A percentile compares a stretch with the other conserved stretches of the same genome.
These are phyloP conservation scores for Crepidodera aurea DNA, from an alignment of 2,888 invertebrate genomes.

Conservation along the genomic window DNA sequence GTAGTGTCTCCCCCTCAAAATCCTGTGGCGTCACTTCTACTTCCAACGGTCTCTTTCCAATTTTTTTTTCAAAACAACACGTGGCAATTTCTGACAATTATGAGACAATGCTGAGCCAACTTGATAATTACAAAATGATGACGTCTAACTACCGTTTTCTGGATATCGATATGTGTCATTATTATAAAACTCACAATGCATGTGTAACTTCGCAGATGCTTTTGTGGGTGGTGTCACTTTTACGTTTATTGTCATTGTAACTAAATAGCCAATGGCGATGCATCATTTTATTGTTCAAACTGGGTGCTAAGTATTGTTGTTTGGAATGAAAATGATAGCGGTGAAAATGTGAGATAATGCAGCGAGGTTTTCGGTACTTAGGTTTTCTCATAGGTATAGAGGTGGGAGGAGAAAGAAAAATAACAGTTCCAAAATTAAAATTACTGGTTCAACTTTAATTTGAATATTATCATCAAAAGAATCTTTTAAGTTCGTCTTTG, in stretches of 20 bases:
- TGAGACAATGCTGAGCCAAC: not conserved
- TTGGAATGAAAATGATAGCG: not conserved
- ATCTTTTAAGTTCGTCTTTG: too few relatives aligned
- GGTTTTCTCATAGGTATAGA: not conserved
- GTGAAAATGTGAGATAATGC: not conserved
- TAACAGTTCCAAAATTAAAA: too few relatives aligned
- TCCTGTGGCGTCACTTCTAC: too few relatives aligned
- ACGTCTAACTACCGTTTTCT: not conserved
- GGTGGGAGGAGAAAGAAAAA: not conserved
- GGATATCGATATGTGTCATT: not conserved
- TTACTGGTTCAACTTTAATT: too few relatives aligned
- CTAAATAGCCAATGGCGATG: constrained; percentile 3
- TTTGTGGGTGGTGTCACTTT: not conserved
- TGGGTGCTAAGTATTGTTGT: constrained; percentile 11
- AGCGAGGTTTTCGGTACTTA: not conserved
- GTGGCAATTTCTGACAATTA: not conserved
- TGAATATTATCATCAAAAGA: too few relatives aligned
- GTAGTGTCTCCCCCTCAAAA: too few relatives aligned
- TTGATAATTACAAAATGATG: constrained; percentile 5
- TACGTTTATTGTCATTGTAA: not conserved
- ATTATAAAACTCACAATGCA: not conserved
- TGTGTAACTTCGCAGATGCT: constrained; percentile 2
- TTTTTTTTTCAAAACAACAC: not conserved
- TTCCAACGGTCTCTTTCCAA: not conserved
- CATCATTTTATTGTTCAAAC: not conserved